Percentiles rank a stretch among this genome's conserved stretches.
These are phyloP conservation scores for Pelvicachromis taeniatus DNA, from an alignment of 2,113 vertebrate genomes.

Conservation along the genomic window DNA sequence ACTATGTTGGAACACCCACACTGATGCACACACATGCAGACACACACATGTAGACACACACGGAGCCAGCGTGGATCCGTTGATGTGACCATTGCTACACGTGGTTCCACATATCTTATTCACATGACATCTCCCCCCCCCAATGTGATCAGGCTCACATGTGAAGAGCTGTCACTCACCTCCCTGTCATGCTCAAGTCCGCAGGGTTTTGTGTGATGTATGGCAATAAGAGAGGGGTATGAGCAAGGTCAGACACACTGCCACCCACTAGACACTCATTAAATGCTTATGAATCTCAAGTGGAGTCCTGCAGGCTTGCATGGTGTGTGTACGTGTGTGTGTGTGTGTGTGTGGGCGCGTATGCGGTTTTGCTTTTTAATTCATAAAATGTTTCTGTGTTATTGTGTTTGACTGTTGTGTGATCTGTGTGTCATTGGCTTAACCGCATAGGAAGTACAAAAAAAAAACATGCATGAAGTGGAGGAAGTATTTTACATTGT, in stretches of 20 bases:
- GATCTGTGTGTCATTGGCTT: background rate
- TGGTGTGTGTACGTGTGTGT: background rate
- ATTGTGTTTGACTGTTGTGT: background rate
- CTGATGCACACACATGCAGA: background rate
- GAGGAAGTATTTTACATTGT: background rate
- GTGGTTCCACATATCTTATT: background rate
- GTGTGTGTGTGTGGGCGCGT: background rate
- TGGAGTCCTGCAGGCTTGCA: background rate
- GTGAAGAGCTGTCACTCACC: conserved; percentile 32
- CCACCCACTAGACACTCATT: conserved; percentile 36
- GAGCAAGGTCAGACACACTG: conserved; percentile 18
- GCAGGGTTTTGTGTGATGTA: conserved; percentile 25
- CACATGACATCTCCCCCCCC: background rate
- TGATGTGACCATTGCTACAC: background rate
- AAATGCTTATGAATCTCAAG: conserved; percentile 49
- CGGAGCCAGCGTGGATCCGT: background rate
- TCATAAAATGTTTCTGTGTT: background rate
- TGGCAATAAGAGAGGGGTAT: conserved; percentile 15
- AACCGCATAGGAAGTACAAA: background rate
- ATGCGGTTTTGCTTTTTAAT: background rate
- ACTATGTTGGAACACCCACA: conserved; percentile 25
- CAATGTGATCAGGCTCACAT: background rate
- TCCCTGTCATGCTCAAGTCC: conserved; percentile 18
- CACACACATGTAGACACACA: background rate
- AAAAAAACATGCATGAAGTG: background rate